Evolutionary conservation across 2,113 vertebrate genomes (phyloP).

Genomic region (Atractosteus spatula): DNA sequence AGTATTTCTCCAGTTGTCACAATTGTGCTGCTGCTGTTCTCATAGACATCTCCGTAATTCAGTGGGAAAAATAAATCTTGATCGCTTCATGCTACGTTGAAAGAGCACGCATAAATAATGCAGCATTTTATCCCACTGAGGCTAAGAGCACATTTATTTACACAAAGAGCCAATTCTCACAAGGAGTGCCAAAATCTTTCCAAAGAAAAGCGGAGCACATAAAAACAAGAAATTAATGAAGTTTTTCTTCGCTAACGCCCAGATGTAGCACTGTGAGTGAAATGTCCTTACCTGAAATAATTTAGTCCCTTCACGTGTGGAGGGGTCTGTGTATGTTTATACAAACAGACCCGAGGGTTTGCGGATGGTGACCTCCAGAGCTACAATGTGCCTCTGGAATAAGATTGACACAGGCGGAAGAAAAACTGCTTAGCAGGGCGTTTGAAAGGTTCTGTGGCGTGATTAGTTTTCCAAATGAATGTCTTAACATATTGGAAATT

Average conservation of each 20-base stretch:
- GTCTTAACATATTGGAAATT: background rate
- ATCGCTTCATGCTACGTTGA: background rate
- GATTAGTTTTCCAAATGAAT: slow-evolving; percentile 5
- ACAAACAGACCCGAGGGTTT: no score
- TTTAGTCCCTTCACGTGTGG: background rate
- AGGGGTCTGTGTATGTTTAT: background rate
- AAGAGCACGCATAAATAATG: no score
- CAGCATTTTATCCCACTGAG: no score
- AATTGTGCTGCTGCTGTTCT: background rate
- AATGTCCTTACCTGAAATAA: background rate
- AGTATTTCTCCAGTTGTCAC: slow-evolving; percentile 2
- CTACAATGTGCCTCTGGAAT: background rate
- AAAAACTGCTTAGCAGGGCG: background rate
- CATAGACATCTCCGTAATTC: background rate
- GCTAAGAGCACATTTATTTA: no score
- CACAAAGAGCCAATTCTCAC: no score
- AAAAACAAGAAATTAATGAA: no score
- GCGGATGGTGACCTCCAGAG: no score
- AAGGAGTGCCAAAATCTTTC: no score
- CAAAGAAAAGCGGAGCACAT: no score
- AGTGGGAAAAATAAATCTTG: background rate
- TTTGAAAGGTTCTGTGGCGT: background rate
- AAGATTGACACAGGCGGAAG: background rate
- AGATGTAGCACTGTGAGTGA: no score
- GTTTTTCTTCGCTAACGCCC: no score